phyloP scores from a whole-genome alignment of 2,797 vertebrate species.

The Thunnus albacares region DNA sequence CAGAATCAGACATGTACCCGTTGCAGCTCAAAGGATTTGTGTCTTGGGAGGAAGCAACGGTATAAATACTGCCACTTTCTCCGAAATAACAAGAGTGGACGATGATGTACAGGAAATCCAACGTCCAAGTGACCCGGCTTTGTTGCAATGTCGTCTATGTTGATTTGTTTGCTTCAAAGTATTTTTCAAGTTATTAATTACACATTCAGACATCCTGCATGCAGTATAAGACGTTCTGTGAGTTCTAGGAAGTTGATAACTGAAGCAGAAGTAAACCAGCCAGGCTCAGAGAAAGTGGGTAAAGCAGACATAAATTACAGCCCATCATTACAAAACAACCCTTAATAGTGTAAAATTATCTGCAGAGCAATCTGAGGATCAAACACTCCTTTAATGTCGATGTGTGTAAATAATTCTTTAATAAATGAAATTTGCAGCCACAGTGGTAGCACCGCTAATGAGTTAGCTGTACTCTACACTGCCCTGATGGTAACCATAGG shows the following conservation, averaged over 20 bases:
- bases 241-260: not conserved
- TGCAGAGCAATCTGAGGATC: constrained; percentile 8
- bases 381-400: constrained; percentile 11
- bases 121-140: not conserved
- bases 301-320: not conserved
- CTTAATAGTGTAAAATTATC: constrained; percentile 1
- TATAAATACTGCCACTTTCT: no score
- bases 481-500: constrained; percentile 62
- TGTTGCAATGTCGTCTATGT: not conserved
- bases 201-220: not conserved
- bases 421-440: constrained; percentile 39
- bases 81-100: not conserved
- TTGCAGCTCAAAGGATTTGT: not conserved
- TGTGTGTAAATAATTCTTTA: constrained; percentile 49
- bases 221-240: not conserved
- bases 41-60: not conserved
- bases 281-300: not conserved
- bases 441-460: constrained; percentile 55
- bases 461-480: constrained; percentile 51
- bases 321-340: not conserved
- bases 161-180: not conserved
- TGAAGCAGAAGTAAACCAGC: not conserved
- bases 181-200: not conserved
- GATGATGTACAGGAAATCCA: no score
- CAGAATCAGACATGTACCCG: not conserved